Conservation (phyloP, 2,113 vertebrate species). For the Trematocara macrostoma region DNA sequence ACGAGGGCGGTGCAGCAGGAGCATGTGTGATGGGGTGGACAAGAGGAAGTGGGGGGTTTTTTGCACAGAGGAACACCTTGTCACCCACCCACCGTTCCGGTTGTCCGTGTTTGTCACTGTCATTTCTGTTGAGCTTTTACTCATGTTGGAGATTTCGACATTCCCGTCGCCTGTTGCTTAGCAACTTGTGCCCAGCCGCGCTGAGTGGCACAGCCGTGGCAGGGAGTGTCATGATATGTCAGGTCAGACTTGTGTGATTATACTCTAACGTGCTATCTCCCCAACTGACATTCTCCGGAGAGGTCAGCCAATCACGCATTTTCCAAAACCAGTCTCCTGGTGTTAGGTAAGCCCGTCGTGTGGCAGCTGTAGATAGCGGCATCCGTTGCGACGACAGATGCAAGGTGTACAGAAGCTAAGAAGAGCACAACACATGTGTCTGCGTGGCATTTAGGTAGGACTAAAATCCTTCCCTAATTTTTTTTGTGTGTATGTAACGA, state of each 20-base stretch:
- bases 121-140: constrained; percentile 17
- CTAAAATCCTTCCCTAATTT: neutral
- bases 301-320: constrained; percentile 18
- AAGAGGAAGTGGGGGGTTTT: constrained; percentile 23
- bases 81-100: neutral
- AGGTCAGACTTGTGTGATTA: constrained; percentile 68
- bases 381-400: neutral
- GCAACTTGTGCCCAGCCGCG: constrained; percentile 55
- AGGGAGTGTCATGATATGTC: constrained; percentile 58
- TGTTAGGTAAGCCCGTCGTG: constrained; percentile 11
- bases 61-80: constrained; percentile 24
- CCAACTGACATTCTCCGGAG: constrained; percentile 27
- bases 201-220: constrained; percentile 39
- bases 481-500: neutral
- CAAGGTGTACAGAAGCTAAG: neutral
- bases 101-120: constrained; percentile 50
- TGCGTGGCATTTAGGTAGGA: neutral
- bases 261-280: constrained; percentile 48
- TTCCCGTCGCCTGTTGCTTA: constrained; percentile 55
- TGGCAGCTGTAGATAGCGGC: neutral
- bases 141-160: constrained; percentile 1
- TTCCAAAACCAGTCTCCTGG: constrained; percentile 2
- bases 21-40: constrained; percentile 22
- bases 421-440: neutral
- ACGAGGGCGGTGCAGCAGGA: neutral